Conservation (phyloP, 2,888 invertebrate species). For the Seira ritae region DNA sequence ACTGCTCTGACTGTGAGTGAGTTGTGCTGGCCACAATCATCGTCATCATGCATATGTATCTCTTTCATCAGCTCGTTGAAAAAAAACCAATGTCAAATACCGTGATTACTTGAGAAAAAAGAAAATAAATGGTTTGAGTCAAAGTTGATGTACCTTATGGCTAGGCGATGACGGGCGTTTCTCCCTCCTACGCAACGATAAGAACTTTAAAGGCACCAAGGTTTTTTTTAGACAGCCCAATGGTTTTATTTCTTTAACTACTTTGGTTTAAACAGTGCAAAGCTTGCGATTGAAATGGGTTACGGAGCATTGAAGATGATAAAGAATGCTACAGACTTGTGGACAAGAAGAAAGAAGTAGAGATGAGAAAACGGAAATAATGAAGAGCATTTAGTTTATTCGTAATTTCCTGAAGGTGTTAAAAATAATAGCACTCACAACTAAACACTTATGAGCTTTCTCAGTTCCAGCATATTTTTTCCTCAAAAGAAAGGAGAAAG, state of each 20-base stretch:
- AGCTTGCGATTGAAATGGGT: not conserved
- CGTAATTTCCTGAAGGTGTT: not conserved
- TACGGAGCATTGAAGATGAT: not conserved
- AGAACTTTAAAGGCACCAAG: too few relatives aligned
- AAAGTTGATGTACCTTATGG: not conserved
- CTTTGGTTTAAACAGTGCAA: not conserved
- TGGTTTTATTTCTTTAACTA: not conserved
- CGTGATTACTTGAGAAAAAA: not conserved
- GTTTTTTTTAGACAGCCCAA: too few relatives aligned
- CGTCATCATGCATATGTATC: not conserved
- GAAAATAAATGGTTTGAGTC: not conserved
- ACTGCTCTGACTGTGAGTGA: not conserved
- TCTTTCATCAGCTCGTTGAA: not conserved
- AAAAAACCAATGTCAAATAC: not conserved
- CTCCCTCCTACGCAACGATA: not conserved
- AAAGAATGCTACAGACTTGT: not conserved
- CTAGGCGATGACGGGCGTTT: not conserved
- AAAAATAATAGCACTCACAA: not conserved
- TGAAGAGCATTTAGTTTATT: not conserved
- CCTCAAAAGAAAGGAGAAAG: not conserved
- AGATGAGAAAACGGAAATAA: not conserved
- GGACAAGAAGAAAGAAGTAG: not conserved
- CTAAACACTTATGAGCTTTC: not conserved
- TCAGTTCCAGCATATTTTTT: not conserved
- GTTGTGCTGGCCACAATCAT: not conserved